phyloP scores from a whole-genome alignment of 2,113 vertebrate genomes.

The Trichomycterus rosablanca region DNA sequence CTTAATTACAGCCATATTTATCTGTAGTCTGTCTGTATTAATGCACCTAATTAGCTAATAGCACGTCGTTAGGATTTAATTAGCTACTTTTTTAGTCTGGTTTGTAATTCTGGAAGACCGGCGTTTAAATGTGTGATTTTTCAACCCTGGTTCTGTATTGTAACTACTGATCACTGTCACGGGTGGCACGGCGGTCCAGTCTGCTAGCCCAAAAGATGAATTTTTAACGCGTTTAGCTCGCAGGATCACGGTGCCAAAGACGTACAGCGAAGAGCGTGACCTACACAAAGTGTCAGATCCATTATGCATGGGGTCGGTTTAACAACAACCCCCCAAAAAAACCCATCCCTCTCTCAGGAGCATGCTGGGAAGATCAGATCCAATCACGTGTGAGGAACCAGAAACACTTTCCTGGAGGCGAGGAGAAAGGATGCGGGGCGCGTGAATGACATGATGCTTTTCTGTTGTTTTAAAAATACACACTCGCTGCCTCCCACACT shows the following conservation, averaged over 20 bases:
- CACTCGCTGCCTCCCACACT: background rate
- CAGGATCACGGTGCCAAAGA: slow-evolving; percentile 59
- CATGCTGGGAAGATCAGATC: slow-evolving; percentile 46
- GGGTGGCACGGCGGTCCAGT: no score
- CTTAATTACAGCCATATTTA: no score
- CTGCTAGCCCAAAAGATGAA: no score
- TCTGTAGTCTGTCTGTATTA: no score
- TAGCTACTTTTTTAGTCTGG: no score
- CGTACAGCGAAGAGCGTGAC: slow-evolving; percentile 60
- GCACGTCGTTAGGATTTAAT: no score
- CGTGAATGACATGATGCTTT: background rate
- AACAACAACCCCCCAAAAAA: slow-evolving; percentile 33
- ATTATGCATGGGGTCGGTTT: slow-evolving; percentile 62
- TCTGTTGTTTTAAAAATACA: background rate
- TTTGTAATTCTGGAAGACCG: no score
- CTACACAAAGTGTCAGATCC: slow-evolving; percentile 67
- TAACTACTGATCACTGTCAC: no score
- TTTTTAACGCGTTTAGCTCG: slow-evolving; percentile 55
- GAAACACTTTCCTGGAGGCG: slow-evolving; percentile 26
- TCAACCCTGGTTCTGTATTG: no score
- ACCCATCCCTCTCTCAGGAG: slow-evolving; percentile 10
- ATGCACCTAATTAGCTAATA: no score
- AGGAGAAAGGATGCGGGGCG: background rate
- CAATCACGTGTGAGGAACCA: slow-evolving; percentile 26
- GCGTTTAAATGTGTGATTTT: no score